Percentiles rank a stretch among this genome's conserved stretches.
Conservation (phyloP, 2,888 invertebrate species). For the Brachynemurus nebulosus region DNA sequence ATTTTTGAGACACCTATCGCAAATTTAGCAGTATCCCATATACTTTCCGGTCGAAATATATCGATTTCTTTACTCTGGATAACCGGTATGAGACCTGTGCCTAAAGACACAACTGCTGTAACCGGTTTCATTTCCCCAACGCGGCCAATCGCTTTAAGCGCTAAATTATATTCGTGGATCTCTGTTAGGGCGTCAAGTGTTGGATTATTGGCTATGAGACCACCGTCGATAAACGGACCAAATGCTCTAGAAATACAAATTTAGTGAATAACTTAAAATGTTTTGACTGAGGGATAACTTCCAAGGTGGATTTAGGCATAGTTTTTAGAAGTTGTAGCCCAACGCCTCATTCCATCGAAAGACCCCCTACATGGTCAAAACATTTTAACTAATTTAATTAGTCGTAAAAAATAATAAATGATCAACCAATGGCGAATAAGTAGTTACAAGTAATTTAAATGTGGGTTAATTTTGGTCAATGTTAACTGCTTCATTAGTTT, state of each 20-base stretch:
- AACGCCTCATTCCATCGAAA: too few species aligned
- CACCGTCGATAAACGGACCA: conserved; percentile 77
- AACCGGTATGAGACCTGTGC: conserved; percentile 62
- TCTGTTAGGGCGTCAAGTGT: conserved; percentile 90
- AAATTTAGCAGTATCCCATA: conserved; percentile 66
- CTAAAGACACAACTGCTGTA: conserved; percentile 64
- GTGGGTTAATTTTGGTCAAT: too few species aligned
- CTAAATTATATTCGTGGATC: conserved; percentile 77
- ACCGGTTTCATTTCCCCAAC: conserved; percentile 46
- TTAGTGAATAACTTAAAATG: not conserved
- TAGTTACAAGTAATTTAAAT: too few species aligned
- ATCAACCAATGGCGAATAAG: too few species aligned
- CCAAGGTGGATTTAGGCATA: too few species aligned
- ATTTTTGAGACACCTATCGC: conserved; percentile 72
- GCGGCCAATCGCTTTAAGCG: conserved; percentile 55
- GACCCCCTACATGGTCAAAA: too few species aligned
- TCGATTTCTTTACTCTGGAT: conserved; percentile 64
- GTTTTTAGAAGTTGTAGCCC: too few species aligned
- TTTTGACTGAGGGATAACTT: too few species aligned
- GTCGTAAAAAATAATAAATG: too few species aligned
- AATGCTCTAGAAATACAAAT: conserved; percentile 35
- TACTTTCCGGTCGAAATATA: conserved; percentile 73
- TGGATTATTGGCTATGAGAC: conserved; percentile 93
- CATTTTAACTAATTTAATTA: too few species aligned
- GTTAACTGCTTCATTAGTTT: too few species aligned